Conservation (phyloP, 2,113 vertebrate species). For the Datnioides undecimradiatus region DNA sequence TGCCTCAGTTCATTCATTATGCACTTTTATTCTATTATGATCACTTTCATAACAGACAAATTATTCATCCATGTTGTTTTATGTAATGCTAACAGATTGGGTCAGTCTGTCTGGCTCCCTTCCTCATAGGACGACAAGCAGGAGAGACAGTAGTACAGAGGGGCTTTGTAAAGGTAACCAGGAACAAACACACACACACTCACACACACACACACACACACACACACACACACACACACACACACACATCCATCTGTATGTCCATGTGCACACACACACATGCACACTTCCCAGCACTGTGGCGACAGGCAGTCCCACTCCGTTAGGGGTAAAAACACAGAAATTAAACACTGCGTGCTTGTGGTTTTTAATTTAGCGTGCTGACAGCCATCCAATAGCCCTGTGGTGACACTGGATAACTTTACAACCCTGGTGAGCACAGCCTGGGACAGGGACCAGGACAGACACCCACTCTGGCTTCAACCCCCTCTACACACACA, state of each 20-base stretch:
- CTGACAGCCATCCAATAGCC: constrained; percentile 74
- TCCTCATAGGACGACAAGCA: constrained; percentile 7
- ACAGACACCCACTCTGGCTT: constrained; percentile 54
- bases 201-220: constrained; percentile 13
- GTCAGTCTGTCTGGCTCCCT: constrained; percentile 31
- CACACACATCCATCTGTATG: neutral
- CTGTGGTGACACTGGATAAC: constrained; percentile 71
- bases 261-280: constrained; percentile 6
- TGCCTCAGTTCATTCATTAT: constrained; percentile 56
- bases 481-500: constrained; percentile 4
- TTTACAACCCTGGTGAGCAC: constrained; percentile 59
- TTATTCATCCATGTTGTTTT: constrained; percentile 49
- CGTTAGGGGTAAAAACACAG: constrained; percentile 64
- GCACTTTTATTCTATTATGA: constrained; percentile 39
- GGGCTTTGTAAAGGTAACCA: constrained; percentile 59
- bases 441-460: constrained; percentile 63
- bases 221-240: neutral
- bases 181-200: constrained; percentile 21
- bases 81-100: constrained; percentile 31
- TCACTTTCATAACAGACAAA: constrained; percentile 40
- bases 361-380: constrained; percentile 75
- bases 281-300: neutral
- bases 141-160: constrained; percentile 43
- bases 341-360: constrained; percentile 72
- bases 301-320: constrained; percentile 56